Evolutionary conservation across 1,140 invertebrate species (phyloP), one percentile per base, ranked within the genome.

Genomic region (Halesus radiatus): DNA sequence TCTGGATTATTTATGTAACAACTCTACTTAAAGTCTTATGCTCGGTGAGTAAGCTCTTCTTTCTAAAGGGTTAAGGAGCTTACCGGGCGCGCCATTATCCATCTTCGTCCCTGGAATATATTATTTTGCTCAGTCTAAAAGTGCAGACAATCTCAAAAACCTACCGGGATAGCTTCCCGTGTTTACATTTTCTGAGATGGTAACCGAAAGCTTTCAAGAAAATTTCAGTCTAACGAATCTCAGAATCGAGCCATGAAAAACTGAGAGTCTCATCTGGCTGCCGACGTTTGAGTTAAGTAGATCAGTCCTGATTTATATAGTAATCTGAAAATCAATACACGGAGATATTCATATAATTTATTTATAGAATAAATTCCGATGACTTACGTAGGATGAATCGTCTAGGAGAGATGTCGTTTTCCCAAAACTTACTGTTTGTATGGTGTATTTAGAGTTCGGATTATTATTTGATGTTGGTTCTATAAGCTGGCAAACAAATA

Each of bases 1-100:
- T 32, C 18, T 23, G 66, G 66, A 70, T 70, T 70, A 70, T 70
- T 70, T 50, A 70, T 70, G 66, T 70, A 70, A 70, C 66, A 70
- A 45, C 18, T 70, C n/a, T 50, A 50, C 66, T 70, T 22, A 70
- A 22, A 64, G 60, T 64, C 23, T 64, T 64, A 64, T 45, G 56
- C 62, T 7, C 32, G 15, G 66, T 50, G 23, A 70, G 37, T 50
- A 70, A 50, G 32, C 37, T 45, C 66, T 70, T 50, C 66, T 70
- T 50, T 52, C 62, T 3, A 70, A 70, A 37, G 37, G 32, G 66
- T 70, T 50, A 70, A 70, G 66, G 37, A 70, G 66, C 66, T 70
- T 70, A 70, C 16, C 1, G 32, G 32, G 66, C 1, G 66, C 66
- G 16, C n/a, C 37, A 45, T 70, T 70, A 70, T 70, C 32, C 7